Base-by-base conservation (phyloP, 2,888 invertebrate species). In the Phengaris arion region DNA sequence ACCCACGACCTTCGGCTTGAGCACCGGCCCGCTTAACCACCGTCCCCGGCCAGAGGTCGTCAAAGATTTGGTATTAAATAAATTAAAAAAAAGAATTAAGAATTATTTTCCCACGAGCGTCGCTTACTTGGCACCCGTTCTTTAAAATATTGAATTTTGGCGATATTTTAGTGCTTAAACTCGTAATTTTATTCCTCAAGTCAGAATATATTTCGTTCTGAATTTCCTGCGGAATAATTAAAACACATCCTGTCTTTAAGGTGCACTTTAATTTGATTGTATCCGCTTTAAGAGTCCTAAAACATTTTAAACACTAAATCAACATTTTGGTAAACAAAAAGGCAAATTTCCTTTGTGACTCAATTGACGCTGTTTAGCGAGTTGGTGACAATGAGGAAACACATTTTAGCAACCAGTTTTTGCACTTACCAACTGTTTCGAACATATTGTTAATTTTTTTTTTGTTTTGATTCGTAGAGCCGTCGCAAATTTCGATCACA, bases 321-420 rank as follows among this genome's bases (percentile, higher is more conserved):
- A 74, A 76, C 75, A 77, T 77, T 77, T 77, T 76, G 74, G 69
- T 77, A 74, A 75, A 48, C 74, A 77, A 79, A 75, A 77, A 76
- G 77, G 79, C 79, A 79, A 79, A 81, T 80, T 79, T 82, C 80
- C 80, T 85, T 87, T 89, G 86, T 89, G 81, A 85, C 85, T 81
- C 86, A 90, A 92, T 92, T 92, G 91, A 84, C 90, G 83, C 84
- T 87, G 82, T 88, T 93, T 93, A 93, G 90, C 92, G 85, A 77
- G 78, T 80, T 78, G 80, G 86, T 88, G 92, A 87, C 89, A 90
- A 91, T 86, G 84, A 88, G 88, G 85, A 89, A 89, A 85, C 86
- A 90, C 86, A 90, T 91, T 92, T 91, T 80, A 83, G 81, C 54
- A 80, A 74, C 35, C 79, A 78, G 83, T 84, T 86, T 87, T 84